These are phyloP conservation scores for Leptosomus discolor DNA, from an alignment of 2,113 vertebrate genomes.

Conservation along the genomic window DNA sequence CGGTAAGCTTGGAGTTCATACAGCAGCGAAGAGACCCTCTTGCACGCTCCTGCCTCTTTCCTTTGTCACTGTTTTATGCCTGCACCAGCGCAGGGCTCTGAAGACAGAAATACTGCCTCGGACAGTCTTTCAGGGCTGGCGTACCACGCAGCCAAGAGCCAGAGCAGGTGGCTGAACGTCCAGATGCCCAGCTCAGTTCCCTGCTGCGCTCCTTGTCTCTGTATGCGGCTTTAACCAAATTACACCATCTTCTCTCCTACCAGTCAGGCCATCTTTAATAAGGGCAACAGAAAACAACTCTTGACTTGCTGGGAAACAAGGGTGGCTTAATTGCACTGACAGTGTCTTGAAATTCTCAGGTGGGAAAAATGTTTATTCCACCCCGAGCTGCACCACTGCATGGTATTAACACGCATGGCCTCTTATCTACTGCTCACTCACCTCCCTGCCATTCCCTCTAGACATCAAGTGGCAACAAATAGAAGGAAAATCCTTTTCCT, in stretches of 20 bases:
- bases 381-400: background rate
- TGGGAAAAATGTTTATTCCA: background rate
- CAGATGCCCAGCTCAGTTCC: background rate
- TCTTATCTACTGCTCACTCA: background rate
- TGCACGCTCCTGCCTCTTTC: background rate
- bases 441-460: background rate
- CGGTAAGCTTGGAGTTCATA: background rate
- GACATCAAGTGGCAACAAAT: background rate
- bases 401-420: background rate
- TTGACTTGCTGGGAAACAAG: background rate
- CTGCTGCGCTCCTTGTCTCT: background rate
- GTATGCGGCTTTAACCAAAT: background rate
- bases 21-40: background rate
- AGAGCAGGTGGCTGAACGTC: background rate
- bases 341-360: background rate
- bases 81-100: background rate
- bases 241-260: background rate
- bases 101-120: background rate
- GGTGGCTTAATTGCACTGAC: background rate
- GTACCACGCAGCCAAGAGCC: background rate
- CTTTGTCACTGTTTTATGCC: background rate
- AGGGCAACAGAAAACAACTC: background rate
- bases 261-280: background rate
- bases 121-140: background rate
- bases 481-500: background rate